Base-by-base conservation (phyloP, 92 coral and sea anemone species). In the Parazoanthus swiftii region DNA sequence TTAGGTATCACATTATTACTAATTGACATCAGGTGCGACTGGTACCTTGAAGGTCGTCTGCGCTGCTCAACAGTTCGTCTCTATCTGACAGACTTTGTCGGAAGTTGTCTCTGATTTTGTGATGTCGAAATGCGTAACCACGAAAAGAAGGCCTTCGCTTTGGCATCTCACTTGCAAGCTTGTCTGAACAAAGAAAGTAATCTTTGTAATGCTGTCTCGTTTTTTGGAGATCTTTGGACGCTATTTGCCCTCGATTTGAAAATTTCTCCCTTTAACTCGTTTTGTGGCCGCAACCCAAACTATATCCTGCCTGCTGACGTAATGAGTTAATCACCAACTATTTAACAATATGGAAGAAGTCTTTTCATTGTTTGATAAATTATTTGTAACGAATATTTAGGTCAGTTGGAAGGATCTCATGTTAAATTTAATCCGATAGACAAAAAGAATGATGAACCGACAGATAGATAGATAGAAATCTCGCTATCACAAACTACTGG, bases 71-170 rank as follows among this genome's bases (percentile, higher is more conserved):
- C 20, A 94, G 89, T 68, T 90, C 94, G 5, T 70, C 89, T 50
- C 89, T 88, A 91, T 94, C 98, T 29, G 83, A 73, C 36, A 87
- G 81, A 43, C 65, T 68, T 82, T 9, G 77, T 0, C 73, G 77
- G 58, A 82, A 82, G 56, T 91, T 88, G 86, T 89, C 93, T 67
- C 86, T 91, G 8, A 90, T 90, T 88, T 91, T 91, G 39, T 85
- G 68, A 23, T 79, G 76, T 46, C 86, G 42, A 78, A 88, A 91
- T 70, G 38, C 18, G 46, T 85, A 92, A 29, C 88, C 68, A 44
- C 95, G 98, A 72, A 93, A 88, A 85, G 95, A 93, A 13, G 92
- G 89, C 21, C 98, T 92, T 38, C 98, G 94, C 78, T 92, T 92
- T 29, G 98, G 98, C 86, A 94, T 92, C 81, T 94, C 98, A 6